These are phyloP conservation scores for Desoria tigrina DNA, from an alignment of 2,888 invertebrate genomes.

Conservation along the genomic window DNA sequence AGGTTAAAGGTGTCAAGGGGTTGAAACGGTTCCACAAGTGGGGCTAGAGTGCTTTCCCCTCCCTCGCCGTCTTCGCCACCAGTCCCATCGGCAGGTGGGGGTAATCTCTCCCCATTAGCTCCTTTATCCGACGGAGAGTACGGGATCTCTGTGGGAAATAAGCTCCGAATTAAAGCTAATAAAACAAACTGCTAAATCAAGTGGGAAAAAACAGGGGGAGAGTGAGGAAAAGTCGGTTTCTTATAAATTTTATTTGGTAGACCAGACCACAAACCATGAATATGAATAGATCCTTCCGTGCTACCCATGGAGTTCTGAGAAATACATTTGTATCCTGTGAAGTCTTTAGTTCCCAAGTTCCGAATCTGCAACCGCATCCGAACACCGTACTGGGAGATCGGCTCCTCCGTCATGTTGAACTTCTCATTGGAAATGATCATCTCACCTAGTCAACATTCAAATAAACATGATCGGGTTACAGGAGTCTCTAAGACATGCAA, in stretches of 20 bases:
- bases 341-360: constrained; percentile 38
- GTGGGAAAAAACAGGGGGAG: neutral
- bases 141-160: constrained; percentile 39
- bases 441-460: constrained; percentile 66
- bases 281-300: constrained; percentile 82
- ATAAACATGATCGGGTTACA: constrained; percentile 7
- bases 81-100: constrained; percentile 36
- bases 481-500: constrained; percentile 1
- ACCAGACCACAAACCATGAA: too few relatives aligned
- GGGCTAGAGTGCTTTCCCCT: constrained; percentile 31
- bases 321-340: constrained; percentile 78
- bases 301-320: constrained; percentile 90
- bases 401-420: constrained; percentile 73
- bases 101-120: constrained; percentile 29
- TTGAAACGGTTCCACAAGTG: constrained; percentile 40
- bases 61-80: constrained; percentile 19
- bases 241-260: neutral
- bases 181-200: neutral
- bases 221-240: neutral
- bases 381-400: constrained; percentile 50
- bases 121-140: constrained; percentile 31
- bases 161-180: neutral
- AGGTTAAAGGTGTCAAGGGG: constrained; percentile 36
- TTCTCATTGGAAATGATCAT: constrained; percentile 88
- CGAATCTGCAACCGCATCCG: constrained; percentile 50